Conservation (phyloP, 92 coral and sea anemone genomes). For the Palythoa caribaeorum region DNA sequence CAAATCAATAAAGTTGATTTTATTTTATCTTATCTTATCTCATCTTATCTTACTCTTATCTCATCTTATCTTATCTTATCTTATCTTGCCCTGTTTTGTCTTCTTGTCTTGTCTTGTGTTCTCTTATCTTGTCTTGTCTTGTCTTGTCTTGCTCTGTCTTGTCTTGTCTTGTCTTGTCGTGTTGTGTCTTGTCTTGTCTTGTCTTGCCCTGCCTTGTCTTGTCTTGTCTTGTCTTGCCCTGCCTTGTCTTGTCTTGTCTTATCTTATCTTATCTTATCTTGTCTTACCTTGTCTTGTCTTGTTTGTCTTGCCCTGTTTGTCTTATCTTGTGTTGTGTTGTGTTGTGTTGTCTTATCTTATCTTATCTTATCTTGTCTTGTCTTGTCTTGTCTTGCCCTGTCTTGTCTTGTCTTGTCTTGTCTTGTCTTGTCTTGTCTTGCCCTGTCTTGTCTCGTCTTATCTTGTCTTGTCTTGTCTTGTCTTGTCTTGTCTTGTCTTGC, state of each 20-base stretch:
- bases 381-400: background rate
- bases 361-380: background rate
- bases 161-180: background rate
- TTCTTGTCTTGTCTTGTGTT: background rate
- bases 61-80: too few relatives aligned
- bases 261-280: background rate
- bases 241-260: background rate
- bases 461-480: background rate
- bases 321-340: background rate
- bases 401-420: background rate
- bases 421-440: background rate
- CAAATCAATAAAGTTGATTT: too few relatives aligned
- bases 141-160: background rate
- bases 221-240: background rate
- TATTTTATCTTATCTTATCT: too few relatives aligned
- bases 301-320: background rate
- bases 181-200: background rate
- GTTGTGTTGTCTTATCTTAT: background rate
- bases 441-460: background rate
- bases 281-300: background rate
- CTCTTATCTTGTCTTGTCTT: background rate
- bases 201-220: background rate
- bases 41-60: background rate
- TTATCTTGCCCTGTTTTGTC: too few relatives aligned
- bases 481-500: background rate